These are phyloP conservation scores for Melanophora roralis DNA, from an alignment of 2,888 invertebrate species.

Conservation along the genomic window DNA sequence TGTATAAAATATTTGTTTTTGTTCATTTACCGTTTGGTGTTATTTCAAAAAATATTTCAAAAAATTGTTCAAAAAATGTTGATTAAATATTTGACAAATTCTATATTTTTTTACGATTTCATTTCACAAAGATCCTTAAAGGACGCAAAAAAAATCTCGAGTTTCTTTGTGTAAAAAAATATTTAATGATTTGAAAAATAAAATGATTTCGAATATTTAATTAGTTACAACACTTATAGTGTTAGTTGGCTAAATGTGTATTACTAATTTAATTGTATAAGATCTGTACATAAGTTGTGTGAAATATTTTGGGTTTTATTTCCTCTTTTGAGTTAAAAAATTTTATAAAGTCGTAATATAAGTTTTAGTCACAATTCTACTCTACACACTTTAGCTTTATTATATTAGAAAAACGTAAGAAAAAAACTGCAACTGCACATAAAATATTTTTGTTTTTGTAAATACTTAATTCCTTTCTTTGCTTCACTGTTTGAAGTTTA, in stretches of 20 bases:
- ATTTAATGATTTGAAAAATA: background rate
- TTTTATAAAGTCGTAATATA: conserved; percentile 24
- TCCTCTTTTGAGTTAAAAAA: too few relatives aligned
- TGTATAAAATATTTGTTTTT: conserved; percentile 49
- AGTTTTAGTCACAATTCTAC: conserved; percentile 65
- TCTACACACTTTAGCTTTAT: conserved; percentile 40
- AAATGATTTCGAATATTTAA: too few relatives aligned
- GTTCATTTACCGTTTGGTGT: conserved; percentile 44
- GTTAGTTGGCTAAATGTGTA: conserved; percentile 29
- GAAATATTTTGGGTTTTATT: conserved; percentile 2
- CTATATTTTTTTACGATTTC: background rate
- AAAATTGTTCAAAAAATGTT: conserved; percentile 32
- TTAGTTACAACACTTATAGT: conserved; percentile 72
- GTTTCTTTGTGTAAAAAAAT: conserved; percentile 1
- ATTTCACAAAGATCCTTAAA: background rate
- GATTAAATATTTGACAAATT: conserved; percentile 17
- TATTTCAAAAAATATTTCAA: background rate
- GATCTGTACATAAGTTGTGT: conserved; percentile 4
- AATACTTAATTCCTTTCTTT: background rate
- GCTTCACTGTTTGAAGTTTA: background rate
- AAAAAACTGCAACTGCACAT: conserved; percentile 76
- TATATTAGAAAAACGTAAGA: conserved; percentile 25
- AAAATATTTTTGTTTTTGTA: conserved; percentile 3
- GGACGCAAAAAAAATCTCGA: background rate
- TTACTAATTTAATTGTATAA: background rate